These are phyloP conservation scores for Hesperia comma DNA, from an alignment of 2,888 invertebrate genomes.

Conservation along the genomic window DNA sequence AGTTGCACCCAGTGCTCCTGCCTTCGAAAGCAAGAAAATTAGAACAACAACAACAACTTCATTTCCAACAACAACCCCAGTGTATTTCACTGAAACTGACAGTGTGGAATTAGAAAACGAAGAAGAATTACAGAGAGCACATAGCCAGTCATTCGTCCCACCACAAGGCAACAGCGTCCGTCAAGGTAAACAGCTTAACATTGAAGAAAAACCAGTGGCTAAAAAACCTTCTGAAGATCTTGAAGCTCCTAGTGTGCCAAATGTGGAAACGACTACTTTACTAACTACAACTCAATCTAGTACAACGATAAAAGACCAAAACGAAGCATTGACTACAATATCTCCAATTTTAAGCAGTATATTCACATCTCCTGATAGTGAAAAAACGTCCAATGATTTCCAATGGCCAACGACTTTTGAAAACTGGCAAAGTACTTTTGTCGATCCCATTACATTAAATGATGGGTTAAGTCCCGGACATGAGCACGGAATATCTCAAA, in stretches of 20 bases:
- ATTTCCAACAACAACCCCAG: constrained; percentile 60
- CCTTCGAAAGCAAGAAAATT: constrained; percentile 76
- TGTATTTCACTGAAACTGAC: constrained; percentile 73
- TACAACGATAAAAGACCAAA: constrained; percentile 57
- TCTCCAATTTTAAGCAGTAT: constrained; percentile 59
- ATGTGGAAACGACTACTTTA: constrained; percentile 58
- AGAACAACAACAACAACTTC: constrained; percentile 56
- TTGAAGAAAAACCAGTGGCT: constrained; percentile 54
- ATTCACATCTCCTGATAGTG: constrained; percentile 71
- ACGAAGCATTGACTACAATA: constrained; percentile 56
- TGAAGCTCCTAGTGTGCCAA: constrained; percentile 69
- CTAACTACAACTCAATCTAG: constrained; percentile 63
- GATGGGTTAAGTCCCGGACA: constrained; percentile 82
- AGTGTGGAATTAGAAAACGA: constrained; percentile 81
- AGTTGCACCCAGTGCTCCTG: constrained; percentile 57
- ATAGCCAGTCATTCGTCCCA: constrained; percentile 87
- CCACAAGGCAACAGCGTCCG: constrained; percentile 79
- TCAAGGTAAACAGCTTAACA: constrained; percentile 70
- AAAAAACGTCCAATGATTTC: constrained; percentile 78
- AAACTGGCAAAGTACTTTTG: constrained; percentile 87
- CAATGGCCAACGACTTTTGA: constrained; percentile 74
- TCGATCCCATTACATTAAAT: constrained; percentile 88
- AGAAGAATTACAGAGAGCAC: constrained; percentile 87
- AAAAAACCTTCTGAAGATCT: constrained; percentile 72
- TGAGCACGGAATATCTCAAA: constrained; percentile 55